Evolutionary conservation across 35 echinoderm and acorn worm species (phyloP).

Genomic region (Acanthaster planci): DNA sequence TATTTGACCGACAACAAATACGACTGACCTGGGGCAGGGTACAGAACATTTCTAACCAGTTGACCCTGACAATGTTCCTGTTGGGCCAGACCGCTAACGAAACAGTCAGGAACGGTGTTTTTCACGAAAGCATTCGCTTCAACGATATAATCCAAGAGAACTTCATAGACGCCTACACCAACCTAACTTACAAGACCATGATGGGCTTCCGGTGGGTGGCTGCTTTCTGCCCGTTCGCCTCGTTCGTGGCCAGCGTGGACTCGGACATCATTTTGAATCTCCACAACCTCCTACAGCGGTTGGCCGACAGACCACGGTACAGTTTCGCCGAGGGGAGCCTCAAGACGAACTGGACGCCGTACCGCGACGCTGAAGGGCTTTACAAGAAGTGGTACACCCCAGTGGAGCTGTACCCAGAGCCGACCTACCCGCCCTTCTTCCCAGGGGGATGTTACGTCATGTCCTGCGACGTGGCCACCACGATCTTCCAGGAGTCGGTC

Average conservation of each 20-base stretch:
- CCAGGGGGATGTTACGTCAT: slow-evolving; percentile 61
- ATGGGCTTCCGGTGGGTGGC: slow-evolving; percentile 92
- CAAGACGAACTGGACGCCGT: not conserved
- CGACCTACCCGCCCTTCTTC: slow-evolving; percentile 65
- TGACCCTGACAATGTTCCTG: slow-evolving; percentile 49
- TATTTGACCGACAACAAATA: slow-evolving; percentile 41
- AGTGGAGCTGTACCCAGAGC: slow-evolving; percentile 25
- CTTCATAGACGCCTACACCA: slow-evolving; percentile 76
- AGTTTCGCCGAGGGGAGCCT: slow-evolving; percentile 50
- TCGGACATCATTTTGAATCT: slow-evolving; percentile 66
- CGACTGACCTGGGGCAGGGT: slow-evolving; percentile 55
- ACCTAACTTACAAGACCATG: slow-evolving; percentile 83
- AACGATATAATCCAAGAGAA: slow-evolving; percentile 77
- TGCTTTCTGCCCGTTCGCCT: slow-evolving; percentile 57
- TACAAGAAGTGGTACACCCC: slow-evolving; percentile 64
- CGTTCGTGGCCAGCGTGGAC: slow-evolving; percentile 78
- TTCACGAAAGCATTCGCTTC: slow-evolving; percentile 17
- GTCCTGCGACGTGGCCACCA: slow-evolving; percentile 60
- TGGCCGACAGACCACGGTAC: not conserved
- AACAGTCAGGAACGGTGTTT: not conserved
- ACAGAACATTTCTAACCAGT: not conserved
- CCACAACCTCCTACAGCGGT: slow-evolving; percentile 37
- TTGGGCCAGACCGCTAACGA: slow-evolving; percentile 36
- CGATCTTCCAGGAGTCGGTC: slow-evolving; percentile 39
- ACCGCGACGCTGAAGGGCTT: slow-evolving; percentile 3